phyloP scores from a whole-genome alignment of 2,113 vertebrate genomes.

The Colius striatus region DNA sequence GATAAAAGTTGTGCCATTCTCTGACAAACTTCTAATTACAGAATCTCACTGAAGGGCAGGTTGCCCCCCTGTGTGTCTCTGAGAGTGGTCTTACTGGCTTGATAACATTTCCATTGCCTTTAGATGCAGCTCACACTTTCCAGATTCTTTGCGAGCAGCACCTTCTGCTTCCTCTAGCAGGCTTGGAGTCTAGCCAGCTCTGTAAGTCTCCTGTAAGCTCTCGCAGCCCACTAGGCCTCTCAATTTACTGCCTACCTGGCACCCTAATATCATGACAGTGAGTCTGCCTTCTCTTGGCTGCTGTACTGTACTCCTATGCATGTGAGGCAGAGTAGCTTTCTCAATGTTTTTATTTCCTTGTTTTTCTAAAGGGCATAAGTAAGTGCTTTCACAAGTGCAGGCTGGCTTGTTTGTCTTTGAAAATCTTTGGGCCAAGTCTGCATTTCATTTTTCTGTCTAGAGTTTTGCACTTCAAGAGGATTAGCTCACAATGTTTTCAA shows the following conservation, averaged over 20 bases:
- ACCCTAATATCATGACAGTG: rapidly evolving
- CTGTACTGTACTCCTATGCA: not conserved
- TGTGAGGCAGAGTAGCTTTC: not conserved
- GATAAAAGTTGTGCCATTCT: not conserved
- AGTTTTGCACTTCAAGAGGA: not conserved
- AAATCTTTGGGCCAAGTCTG: not conserved
- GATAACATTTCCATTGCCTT: not conserved
- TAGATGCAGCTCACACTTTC: not conserved
- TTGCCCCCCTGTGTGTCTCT: rapidly evolving
- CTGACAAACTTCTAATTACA: not conserved
- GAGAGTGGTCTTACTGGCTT: rapidly evolving
- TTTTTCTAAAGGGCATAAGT: not conserved
- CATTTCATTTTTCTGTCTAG: not conserved
- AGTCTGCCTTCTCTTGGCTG: not conserved
- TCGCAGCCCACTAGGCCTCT: not conserved
- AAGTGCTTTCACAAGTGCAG: not conserved
- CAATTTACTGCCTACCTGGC: not conserved
- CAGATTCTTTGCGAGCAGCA: not conserved
- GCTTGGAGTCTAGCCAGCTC: not conserved
- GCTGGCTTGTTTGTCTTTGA: not conserved
- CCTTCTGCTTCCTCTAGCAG: not conserved
- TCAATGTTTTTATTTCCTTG: not conserved
- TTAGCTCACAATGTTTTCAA: not conserved
- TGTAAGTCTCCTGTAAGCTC: not conserved
- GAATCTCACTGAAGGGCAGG: not conserved